Evolutionary conservation across 2,113 vertebrate species (phyloP), one percentile per base, ranked within the genome.

Genomic region (Clinocottus analis): DNA sequence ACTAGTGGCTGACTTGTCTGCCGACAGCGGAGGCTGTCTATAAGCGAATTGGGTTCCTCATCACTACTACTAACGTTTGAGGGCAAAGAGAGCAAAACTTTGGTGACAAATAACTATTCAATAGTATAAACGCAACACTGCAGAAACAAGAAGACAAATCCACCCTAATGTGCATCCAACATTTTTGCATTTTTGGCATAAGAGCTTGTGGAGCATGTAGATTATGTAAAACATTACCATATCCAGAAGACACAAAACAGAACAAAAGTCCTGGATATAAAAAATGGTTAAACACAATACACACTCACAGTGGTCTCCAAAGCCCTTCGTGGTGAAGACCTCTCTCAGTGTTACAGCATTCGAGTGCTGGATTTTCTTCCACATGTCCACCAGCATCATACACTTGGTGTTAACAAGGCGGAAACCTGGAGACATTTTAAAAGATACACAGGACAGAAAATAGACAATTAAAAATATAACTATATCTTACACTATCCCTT

Each of bases 321-420:
- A 99, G 27, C 97, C 98, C 95, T 99, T 99, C 82, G 98, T 99
- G 93, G 98, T 99, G 93, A 99, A 99, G 85, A 99, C 97, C 94
- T 99, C 98, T 87, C 98, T 94, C 86, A 99, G 93, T 14, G 97
- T 97, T 72, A 99, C 97, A 53, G 97, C 96, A 90, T 99, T 99
- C 70, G 98, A 99, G 85, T 99, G 98, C 90, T 99, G 98, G 86
- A 99, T 97, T 94, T 99, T 99, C 94, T 99, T 99, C 98, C 98
- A 99, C 96, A 99, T 99, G 91, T 99, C 98, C 25, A 99, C 97
- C 93, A 99, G 94, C 90, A 98, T 97, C 98, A 99, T 99, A 83
- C 98, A 99, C 89, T 99, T 99, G 59, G 98, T 99, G 92, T 99
- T 99, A 85, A 98, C 96, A 86, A 99, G 96, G 91, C 98, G 97